Evolutionary conservation across 2,797 vertebrate species (phyloP).

Genomic region (Onychomys arenicola): DNA sequence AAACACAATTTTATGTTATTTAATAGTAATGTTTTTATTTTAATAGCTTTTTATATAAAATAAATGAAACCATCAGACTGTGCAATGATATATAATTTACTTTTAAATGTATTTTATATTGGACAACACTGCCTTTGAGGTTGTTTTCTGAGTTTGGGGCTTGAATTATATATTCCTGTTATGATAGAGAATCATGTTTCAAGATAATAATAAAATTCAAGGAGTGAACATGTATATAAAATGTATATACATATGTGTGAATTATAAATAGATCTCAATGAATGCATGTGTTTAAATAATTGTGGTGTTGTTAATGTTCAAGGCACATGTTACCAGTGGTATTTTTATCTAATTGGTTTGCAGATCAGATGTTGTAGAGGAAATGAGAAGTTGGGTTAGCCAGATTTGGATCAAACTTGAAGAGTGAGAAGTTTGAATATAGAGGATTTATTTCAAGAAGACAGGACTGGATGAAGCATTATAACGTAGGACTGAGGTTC

Average conservation of each 20-base stretch:
- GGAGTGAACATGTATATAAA: neutral
- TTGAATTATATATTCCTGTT: neutral
- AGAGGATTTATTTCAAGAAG: neutral
- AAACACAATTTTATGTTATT: neutral
- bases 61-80: neutral
- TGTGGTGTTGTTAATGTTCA: neutral
- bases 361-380: neutral
- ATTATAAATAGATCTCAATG: neutral
- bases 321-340: neutral
- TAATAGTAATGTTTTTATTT: neutral
- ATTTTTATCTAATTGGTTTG: conserved; percentile 10
- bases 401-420: neutral
- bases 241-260: neutral
- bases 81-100: neutral
- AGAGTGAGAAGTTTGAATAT: neutral
- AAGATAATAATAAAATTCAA: neutral
- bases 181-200: neutral
- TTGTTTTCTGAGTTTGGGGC: neutral
- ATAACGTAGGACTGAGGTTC: neutral
- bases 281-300: neutral
- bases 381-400: neutral
- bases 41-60: neutral
- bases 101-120: neutral
- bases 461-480: neutral
- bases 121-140: neutral